Evolutionary conservation across 2,888 invertebrate species (phyloP).

Genomic region (Ormyrus pomaceus): DNA sequence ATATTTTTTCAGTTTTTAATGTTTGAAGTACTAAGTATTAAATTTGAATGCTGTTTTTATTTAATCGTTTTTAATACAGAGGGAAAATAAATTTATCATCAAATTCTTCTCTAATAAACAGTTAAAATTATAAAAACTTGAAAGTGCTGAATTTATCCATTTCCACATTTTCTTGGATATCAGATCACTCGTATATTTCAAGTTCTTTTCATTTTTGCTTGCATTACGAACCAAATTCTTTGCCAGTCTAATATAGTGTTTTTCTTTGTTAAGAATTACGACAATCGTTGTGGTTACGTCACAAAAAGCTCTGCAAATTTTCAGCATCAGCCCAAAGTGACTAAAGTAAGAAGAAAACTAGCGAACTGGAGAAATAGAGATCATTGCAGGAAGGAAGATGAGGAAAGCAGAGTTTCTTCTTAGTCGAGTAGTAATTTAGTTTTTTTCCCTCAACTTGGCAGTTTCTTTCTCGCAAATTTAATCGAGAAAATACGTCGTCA

Average conservation of each 20-base stretch:
- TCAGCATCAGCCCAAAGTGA: slow-evolving; percentile 43
- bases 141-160: no score
- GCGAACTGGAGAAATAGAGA: slow-evolving; percentile 27
- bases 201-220: slow-evolving; percentile 4
- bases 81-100: no score
- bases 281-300: slow-evolving; percentile 32
- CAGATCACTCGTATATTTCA: no score
- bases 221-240: slow-evolving; percentile 26
- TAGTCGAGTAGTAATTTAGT: slow-evolving; percentile 64
- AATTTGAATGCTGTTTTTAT: no score
- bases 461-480: slow-evolving; percentile 63
- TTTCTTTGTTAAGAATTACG: slow-evolving; percentile 36
- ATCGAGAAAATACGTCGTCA: slow-evolving; percentile 66
- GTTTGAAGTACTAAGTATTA: no score
- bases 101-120: no score
- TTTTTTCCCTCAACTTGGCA: slow-evolving; percentile 58
- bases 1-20: no score
- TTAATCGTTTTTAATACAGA: no score
- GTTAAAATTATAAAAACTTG: no score
- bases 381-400: slow-evolving; percentile 26
- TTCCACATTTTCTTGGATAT: no score
- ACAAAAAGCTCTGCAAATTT: slow-evolving; percentile 30
- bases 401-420: slow-evolving; percentile 47
- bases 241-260: slow-evolving; percentile 25
- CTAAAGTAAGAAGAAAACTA: slow-evolving; percentile 13